Conservation (phyloP, 2,888 invertebrate species). For the Geotrupes spiniger region DNA sequence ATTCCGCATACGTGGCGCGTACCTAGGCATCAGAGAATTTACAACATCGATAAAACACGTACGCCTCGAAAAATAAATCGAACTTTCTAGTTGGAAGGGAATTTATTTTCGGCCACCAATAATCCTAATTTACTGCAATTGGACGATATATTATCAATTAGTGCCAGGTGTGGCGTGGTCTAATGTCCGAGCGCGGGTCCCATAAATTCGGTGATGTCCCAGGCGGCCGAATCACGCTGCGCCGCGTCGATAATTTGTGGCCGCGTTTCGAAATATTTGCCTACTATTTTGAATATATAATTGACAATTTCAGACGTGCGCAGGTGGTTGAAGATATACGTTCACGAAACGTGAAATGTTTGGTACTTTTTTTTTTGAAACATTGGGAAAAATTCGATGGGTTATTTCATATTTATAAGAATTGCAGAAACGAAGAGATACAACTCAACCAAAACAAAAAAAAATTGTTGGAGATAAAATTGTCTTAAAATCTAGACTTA, state of each 20-base stretch:
- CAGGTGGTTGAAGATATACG: no score
- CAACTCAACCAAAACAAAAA: no score
- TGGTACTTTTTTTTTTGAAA: no score
- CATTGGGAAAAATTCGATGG: no score
- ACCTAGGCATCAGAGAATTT: background rate
- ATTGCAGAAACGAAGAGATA: no score
- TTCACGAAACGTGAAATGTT: no score
- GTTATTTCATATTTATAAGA: no score
- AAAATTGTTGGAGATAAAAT: no score
- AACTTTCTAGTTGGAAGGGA: slow-evolving; percentile 1
- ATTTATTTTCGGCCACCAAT: slow-evolving; percentile 23
- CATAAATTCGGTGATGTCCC: slow-evolving; percentile 16
- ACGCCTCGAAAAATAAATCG: background rate
- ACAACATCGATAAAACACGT: slow-evolving; percentile 2
- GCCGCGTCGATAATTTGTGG: slow-evolving; percentile 30
- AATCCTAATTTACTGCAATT: slow-evolving; percentile 39
- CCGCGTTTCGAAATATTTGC: slow-evolving; percentile 29
- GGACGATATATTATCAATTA: slow-evolving; percentile 44
- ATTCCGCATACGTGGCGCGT: background rate
- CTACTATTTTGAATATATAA: slow-evolving; percentile 23
- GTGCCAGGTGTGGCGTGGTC: slow-evolving; percentile 40
- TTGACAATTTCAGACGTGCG: slow-evolving; percentile 14
- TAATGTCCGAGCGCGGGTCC: slow-evolving; percentile 32
- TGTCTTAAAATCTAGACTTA: no score
- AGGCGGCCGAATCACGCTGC: slow-evolving; percentile 22